Base-by-base conservation (phyloP, 2,113 vertebrate genomes). In the Ciconia maguari region DNA sequence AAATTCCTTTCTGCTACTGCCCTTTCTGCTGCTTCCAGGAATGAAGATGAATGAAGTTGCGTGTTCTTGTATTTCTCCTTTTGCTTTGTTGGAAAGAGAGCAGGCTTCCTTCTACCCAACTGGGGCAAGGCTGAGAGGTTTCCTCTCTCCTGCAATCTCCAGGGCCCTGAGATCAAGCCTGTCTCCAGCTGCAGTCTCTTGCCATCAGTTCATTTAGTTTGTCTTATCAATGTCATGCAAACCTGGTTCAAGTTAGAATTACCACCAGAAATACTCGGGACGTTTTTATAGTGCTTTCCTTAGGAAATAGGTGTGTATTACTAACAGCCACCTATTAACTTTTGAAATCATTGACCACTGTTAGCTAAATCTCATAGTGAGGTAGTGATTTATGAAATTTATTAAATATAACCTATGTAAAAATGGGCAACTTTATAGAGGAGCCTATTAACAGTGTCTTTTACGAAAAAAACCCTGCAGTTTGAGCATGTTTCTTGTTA, bases 251-350 rank as follows among this genome's bases (percentile, higher is more conserved):
- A 57, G 41, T 89, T 49, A 66, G 21, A 75, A 54, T 49, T 54
- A 52, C 6, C 6, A 36, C 26, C 32, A 55, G 20, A 52, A 93
- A 5, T 20, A 81, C 10, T 27, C 0, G 0, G 34, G 27, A 41
- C 15, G 25, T 70, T 91, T 81, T 78, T 38, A 46, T 46, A n/a
- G 18, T 55, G 13, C 8, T 75, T 87, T 81, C 13, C 15, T n/a
- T 62, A 24, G 16, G 30, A 71, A 80, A 69, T 17, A 55, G 11
- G 11, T 58, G 8, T 38, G 4, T 30, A 30, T 44, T 75, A 34
- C 10, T 19, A 75, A n/a, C 6, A 48, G 30, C 3, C 16, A 65
- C 8, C 7, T 55, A 34, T 12, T 64, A 74, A 60, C 29, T 70
- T 84, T 18, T 57, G 6, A 93, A 83, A 69, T 42, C 5, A 57